These are phyloP conservation scores for Zeugodacus cucurbitae DNA, from an alignment of 1,140 invertebrate species.

Conservation along the genomic window DNA sequence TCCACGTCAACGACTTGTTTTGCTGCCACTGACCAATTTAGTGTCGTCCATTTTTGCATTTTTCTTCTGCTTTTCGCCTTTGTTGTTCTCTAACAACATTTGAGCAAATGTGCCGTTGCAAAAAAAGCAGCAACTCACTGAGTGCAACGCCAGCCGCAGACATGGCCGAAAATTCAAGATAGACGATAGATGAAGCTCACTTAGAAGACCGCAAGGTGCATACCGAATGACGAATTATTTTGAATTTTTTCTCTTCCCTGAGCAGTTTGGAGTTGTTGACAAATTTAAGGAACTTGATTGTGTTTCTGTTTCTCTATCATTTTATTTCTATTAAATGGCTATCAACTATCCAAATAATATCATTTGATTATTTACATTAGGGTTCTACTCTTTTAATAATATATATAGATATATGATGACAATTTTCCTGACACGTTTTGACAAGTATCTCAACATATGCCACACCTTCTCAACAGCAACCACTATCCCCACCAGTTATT, in stretches of 20 bases:
- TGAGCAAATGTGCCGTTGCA: neutral
- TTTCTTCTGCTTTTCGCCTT: neutral
- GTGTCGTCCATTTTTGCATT: neutral
- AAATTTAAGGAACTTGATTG: neutral
- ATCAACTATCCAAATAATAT: too few relatives aligned
- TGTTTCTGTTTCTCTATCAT: too few relatives aligned
- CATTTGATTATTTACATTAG: neutral
- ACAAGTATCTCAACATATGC: neutral
- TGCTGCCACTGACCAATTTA: conserved; percentile 1
- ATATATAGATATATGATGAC: too few relatives aligned
- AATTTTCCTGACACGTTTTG: neutral
- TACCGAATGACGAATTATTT: neutral
- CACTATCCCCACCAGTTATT: neutral
- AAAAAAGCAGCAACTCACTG: neutral
- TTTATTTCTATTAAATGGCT: too few relatives aligned
- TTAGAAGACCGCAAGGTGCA: neutral
- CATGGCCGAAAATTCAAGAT: neutral
- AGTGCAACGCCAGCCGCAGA: conserved; percentile 3
- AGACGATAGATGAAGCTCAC: conserved; percentile 9
- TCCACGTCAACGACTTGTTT: conserved; percentile 10
- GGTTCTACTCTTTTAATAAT: too few relatives aligned
- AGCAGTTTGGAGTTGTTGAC: neutral
- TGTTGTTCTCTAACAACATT: neutral
- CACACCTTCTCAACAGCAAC: neutral
- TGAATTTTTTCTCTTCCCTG: neutral